Evolutionary conservation across 2,113 vertebrate genomes (phyloP).

Genomic region (Chionodraco myersi): DNA sequence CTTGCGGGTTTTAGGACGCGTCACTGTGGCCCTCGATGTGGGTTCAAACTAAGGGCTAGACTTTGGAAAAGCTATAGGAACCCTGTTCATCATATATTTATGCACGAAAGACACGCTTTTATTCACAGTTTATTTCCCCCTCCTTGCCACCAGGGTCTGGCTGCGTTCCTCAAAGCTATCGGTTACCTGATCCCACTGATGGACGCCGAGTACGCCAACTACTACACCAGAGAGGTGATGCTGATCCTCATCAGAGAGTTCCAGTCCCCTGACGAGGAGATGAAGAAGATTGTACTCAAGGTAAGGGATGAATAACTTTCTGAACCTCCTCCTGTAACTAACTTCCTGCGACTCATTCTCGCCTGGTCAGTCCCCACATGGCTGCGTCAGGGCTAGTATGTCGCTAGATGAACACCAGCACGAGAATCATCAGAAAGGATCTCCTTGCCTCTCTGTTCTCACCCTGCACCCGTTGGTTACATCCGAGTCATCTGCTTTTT

Average conservation of each 20-base stretch:
- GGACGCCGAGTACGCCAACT: constrained; percentile 99
- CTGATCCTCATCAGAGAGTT: constrained; percentile 99
- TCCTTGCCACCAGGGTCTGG: constrained; percentile 88
- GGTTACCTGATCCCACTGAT: constrained; percentile 98
- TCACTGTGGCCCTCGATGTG: too few species aligned
- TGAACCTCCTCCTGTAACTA: too few species aligned
- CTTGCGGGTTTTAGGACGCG: too few species aligned
- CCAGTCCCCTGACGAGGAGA: constrained; percentile 98
- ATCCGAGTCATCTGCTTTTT: not conserved
- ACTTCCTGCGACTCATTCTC: constrained; percentile 55
- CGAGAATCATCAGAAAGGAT: constrained; percentile 49
- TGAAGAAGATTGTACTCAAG: constrained; percentile 99
- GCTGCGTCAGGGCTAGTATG: constrained; percentile 55
- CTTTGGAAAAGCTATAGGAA: too few species aligned
- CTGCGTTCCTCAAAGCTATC: constrained; percentile 98
- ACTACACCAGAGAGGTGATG: constrained; percentile 99
- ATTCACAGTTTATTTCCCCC: not conserved
- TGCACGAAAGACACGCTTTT: too few species aligned
- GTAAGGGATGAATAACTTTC: constrained; percentile 67
- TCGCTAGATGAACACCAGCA: constrained; percentile 59
- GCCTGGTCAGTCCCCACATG: constrained; percentile 46
- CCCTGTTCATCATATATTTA: too few species aligned
- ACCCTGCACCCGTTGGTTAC: constrained; percentile 64
- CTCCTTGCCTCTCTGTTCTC: constrained; percentile 60
- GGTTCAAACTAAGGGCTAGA: too few species aligned